A percentile compares a stretch with the other conserved stretches of the same genome.
phyloP scores from a whole-genome alignment of 2,797 vertebrate species.

The Alauda arvensis region DNA sequence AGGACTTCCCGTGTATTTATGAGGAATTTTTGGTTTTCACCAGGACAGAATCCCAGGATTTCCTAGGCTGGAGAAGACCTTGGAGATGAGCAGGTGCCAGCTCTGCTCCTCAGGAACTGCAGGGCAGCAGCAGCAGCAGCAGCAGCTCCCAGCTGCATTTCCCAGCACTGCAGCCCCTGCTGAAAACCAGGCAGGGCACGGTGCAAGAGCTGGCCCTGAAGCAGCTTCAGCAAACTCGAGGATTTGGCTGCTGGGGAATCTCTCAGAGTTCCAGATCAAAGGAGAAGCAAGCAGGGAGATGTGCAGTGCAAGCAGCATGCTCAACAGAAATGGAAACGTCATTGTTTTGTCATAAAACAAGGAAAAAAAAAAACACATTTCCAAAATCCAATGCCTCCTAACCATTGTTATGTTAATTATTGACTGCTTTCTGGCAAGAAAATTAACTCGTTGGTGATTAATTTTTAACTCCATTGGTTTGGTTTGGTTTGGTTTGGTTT shows the following conservation, averaged over 20 bases:
- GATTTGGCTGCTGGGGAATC: constrained; percentile 8
- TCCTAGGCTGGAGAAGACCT: not conserved
- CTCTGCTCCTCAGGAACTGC: not conserved
- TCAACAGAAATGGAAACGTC: constrained; percentile 3
- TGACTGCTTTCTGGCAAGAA: constrained; percentile 1
- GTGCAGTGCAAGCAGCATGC: constrained; percentile 51
- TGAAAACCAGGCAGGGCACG: not conserved
- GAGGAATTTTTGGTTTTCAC: too few species aligned
- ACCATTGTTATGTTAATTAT: constrained; percentile 17
- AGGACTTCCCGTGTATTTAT: not conserved
- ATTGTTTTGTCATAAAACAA: constrained; percentile 40
- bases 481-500: constrained; percentile 58
- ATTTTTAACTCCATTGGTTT: constrained; percentile 52
- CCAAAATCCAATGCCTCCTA: constrained; percentile 54
- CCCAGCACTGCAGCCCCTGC: not conserved
- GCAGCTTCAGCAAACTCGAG: not conserved
- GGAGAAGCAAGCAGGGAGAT: constrained; percentile 6
- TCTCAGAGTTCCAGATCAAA: constrained; percentile 29
- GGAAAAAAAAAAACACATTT: not conserved
- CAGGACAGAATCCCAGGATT: not conserved
- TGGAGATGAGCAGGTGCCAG: not conserved
- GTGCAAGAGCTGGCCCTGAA: not conserved
- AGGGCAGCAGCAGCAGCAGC: too few species aligned
- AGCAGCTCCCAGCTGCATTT: not conserved
- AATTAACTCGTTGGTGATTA: constrained; percentile 49